A percentile compares a stretch with the other conserved stretches of the same genome.
Conservation (phyloP, 2,888 invertebrate genomes). For the Melitaea athalia region DNA sequence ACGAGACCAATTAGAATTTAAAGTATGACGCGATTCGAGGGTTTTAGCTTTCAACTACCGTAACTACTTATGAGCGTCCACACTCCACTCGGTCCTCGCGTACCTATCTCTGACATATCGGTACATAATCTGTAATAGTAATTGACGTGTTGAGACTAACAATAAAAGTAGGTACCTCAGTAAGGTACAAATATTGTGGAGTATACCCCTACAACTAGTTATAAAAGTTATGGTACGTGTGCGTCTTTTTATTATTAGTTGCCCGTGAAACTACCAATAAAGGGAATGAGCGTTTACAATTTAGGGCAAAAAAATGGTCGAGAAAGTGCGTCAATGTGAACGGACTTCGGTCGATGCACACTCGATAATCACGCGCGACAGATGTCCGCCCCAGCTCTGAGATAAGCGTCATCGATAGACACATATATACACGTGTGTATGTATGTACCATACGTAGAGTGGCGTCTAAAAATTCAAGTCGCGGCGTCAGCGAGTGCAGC, state of each 20-base stretch:
- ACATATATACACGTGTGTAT: constrained; percentile 35
- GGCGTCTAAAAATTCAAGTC: constrained; percentile 68
- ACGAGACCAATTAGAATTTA: constrained; percentile 14
- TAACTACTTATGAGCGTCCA: neutral
- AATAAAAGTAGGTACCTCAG: neutral
- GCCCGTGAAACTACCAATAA: neutral
- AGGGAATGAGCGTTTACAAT: neutral
- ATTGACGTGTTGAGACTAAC: neutral
- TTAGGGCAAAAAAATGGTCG: constrained; percentile 20
- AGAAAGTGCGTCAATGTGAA: constrained; percentile 38
- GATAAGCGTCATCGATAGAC: constrained; percentile 20
- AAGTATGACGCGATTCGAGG: neutral
- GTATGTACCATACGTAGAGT: constrained; percentile 37
- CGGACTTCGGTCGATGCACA: constrained; percentile 22
- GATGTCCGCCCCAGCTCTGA: constrained; percentile 22
- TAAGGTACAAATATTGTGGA: too few species aligned
- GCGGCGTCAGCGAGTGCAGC: constrained; percentile 64
- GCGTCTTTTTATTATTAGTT: neutral
- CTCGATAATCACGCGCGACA: constrained; percentile 22
- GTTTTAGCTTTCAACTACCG: neutral
- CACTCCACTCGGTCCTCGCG: neutral
- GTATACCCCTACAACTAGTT: too few species aligned
- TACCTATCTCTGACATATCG: neutral
- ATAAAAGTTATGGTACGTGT: too few species aligned
- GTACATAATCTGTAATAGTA: neutral